phyloP scores from a whole-genome alignment of 1,140 invertebrate genomes.

The Drosophila willistoni region DNA sequence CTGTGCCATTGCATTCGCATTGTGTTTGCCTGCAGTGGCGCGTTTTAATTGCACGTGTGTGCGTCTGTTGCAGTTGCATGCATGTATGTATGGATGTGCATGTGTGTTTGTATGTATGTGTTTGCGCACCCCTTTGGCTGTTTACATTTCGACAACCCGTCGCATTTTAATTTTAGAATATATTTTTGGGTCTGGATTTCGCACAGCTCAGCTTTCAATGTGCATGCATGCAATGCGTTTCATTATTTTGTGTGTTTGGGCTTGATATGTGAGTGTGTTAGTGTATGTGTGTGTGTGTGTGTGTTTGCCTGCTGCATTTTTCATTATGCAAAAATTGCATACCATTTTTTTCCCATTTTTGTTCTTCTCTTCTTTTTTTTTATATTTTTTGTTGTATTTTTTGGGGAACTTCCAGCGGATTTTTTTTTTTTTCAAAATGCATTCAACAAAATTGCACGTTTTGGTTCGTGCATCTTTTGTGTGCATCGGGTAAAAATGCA shows the following conservation, averaged over 20 bases:
- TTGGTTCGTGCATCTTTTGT: conserved; percentile 79
- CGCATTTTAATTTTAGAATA: conserved; percentile 81
- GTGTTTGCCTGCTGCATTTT: conserved; percentile 75
- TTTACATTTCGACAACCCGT: conserved; percentile 77
- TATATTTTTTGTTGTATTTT: conserved; percentile 38
- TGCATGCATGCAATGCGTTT: conserved; percentile 64
- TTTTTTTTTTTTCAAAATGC: conserved; percentile 70
- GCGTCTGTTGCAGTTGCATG: conserved; percentile 13
- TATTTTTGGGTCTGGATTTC: conserved; percentile 81
- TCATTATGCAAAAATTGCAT: conserved; percentile 81
- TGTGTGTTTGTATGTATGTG: conserved; percentile 34
- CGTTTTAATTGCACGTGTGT: conserved; percentile 47
- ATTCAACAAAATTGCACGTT: conserved; percentile 80
- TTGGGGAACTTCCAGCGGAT: conserved; percentile 58
- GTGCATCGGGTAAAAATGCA: conserved; percentile 60
- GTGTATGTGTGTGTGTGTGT: conserved; percentile 15
- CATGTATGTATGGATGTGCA: conserved; percentile 12
- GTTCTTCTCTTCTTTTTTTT: conserved; percentile 25
- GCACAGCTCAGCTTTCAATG: conserved; percentile 73
- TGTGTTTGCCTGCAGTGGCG: conserved; percentile 47
- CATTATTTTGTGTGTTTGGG: conserved; percentile 51
- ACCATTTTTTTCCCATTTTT: conserved; percentile 60
- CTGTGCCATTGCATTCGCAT: conserved; percentile 41
- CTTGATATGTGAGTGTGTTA: conserved; percentile 4
- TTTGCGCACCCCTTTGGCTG: conserved; percentile 76